Evolutionary conservation across 2,888 invertebrate genomes (phyloP).

Genomic region (Lepas anatifera): DNA sequence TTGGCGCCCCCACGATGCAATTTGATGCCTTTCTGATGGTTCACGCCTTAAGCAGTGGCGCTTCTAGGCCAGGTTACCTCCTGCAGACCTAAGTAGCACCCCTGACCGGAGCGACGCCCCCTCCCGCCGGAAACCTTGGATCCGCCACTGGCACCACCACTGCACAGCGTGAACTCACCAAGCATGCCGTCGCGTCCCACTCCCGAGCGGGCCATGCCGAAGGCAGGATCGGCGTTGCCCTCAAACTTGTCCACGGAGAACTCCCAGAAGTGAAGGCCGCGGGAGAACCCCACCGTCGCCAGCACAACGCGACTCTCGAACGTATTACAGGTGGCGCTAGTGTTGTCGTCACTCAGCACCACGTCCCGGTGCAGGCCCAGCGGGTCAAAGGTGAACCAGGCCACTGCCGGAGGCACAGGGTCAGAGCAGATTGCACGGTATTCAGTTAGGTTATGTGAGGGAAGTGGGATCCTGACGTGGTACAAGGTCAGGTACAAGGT

Average conservation of each 20-base stretch:
- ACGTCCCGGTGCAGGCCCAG: conserved; percentile 69
- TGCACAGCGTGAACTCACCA: conserved; percentile 46
- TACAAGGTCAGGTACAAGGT: too few relatives aligned
- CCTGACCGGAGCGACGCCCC: too few relatives aligned
- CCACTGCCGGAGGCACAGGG: conserved; percentile 52
- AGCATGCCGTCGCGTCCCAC: conserved; percentile 88
- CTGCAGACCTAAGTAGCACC: too few relatives aligned
- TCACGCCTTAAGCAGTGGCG: too few relatives aligned
- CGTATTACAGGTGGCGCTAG: conserved; percentile 73
- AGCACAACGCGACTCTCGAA: conserved; percentile 89
- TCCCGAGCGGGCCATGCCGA: conserved; percentile 86
- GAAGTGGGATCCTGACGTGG: too few relatives aligned
- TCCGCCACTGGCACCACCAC: neutral
- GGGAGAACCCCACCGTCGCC: conserved; percentile 85
- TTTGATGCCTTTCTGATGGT: too few relatives aligned
- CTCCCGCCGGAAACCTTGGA: too few relatives aligned
- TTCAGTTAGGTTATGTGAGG: too few relatives aligned
- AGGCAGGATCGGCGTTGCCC: conserved; percentile 92
- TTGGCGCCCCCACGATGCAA: too few relatives aligned
- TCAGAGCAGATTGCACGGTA: too few relatives aligned
- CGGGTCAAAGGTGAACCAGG: conserved; percentile 89
- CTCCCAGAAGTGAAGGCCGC: conserved; percentile 96
- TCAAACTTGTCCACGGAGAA: conserved; percentile 84
- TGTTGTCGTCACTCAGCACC: conserved; percentile 69
- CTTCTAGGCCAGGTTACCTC: too few relatives aligned